Base-by-base conservation (phyloP, 2,113 vertebrate genomes). In the Leucopsar rothschildi region DNA sequence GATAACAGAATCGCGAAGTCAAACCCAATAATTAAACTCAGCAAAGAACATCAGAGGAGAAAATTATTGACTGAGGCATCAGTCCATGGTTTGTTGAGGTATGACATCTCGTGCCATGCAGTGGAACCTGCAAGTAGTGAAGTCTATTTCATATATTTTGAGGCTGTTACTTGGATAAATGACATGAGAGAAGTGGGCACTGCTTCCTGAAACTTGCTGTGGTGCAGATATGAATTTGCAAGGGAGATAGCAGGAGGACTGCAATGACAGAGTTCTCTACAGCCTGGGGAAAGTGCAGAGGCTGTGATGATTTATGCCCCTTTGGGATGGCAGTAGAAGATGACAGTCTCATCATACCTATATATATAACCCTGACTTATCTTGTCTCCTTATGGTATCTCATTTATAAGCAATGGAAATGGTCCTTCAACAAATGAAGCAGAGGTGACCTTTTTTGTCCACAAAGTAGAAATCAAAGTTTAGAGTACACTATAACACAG, bases 1-100 rank as follows among this genome's bases (percentile, higher is more conserved):
- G 66, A 83, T 86, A 89, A 84, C 71, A 83, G 72, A 86, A 95
- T 95, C 73, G 90, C 39, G 27, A 88, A 88, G 78, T 63, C 55
- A 92, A 80, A 70, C 20, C 13, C 23, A 81, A 22, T 76, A 82
- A 92, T 85, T 92, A 95, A 75, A 96, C 39, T 70, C 42, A 72
- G 29, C 21, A 52, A 56, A 90, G 49, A 93, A 64, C 5, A 71
- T 47, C 72, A 66, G 82, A 78, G 37, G 35, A 49, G 35, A 49
- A 88, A 88, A 88, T 81, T 88, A 90, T 57, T 95, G 70, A 86
- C 61, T 66, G 76, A 84, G 49, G 40, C 78, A 80, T 68, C 50
- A 87, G 8, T 77, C 91, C 28, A 9, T 39, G 31, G 10, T 65
- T 84, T 90, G 25, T 40, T 73, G 70, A 78, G 71, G 49, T 31